These are phyloP conservation scores for Dicranocentrus wangi DNA, from an alignment of 2,888 invertebrate genomes.

Conservation along the genomic window DNA sequence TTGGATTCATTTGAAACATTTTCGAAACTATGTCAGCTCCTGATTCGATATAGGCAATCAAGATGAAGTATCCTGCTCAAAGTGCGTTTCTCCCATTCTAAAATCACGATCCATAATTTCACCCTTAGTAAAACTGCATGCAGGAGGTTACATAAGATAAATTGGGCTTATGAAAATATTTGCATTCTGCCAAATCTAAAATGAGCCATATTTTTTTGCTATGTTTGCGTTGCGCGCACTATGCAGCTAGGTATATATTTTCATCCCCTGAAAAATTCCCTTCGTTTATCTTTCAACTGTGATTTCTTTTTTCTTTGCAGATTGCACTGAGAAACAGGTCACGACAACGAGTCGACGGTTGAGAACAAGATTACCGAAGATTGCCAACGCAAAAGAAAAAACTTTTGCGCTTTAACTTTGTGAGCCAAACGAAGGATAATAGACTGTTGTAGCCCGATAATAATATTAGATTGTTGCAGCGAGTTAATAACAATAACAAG, in stretches of 20 bases:
- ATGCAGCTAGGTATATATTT: neutral
- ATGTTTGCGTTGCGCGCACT: neutral
- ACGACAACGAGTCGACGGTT: constrained; percentile 15
- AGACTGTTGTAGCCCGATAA: neutral
- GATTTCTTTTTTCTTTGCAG: constrained; percentile 1
- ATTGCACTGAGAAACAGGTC: constrained; percentile 19
- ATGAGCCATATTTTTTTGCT: constrained; percentile 12
- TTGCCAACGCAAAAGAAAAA: neutral
- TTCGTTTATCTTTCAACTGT: neutral
- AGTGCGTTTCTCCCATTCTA: neutral
- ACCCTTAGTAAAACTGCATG: no score
- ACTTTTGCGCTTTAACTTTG: neutral
- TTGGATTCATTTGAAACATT: no score
- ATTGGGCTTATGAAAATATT: constrained; percentile 31
- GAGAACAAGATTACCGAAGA: constrained; percentile 18
- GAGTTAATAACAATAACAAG: neutral
- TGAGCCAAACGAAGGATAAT: constrained; percentile 10
- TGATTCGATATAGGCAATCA: neutral
- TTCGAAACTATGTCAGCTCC: no score
- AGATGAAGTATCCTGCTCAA: neutral
- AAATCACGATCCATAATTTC: constrained; percentile 42
- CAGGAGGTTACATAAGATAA: constrained; percentile 19
- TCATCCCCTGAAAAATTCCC: neutral
- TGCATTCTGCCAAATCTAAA: constrained; percentile 18
- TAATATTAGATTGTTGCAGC: neutral